Conservation (phyloP, 2,888 invertebrate species). For the Ormyrus thymus region DNA sequence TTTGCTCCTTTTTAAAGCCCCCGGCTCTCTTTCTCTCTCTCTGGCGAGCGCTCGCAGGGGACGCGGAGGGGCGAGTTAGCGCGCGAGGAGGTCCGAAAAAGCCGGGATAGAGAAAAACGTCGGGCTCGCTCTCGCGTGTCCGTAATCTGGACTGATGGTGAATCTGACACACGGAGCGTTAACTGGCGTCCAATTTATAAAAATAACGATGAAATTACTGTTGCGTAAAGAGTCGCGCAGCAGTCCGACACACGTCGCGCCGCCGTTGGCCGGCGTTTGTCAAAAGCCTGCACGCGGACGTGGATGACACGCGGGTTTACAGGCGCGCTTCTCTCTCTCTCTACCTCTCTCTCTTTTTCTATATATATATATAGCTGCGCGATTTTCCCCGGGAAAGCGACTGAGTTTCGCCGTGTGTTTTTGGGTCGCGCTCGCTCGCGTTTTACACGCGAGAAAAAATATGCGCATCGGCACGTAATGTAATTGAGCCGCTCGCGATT, state of each 20-base stretch:
- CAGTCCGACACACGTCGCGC: constrained; percentile 32
- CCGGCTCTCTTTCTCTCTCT: too few species aligned
- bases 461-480: constrained; percentile 72
- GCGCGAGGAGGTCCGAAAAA: neutral
- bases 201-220: constrained; percentile 75
- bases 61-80: neutral
- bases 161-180: constrained; percentile 71
- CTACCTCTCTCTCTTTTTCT: too few species aligned
- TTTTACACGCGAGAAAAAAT: constrained; percentile 73
- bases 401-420: neutral
- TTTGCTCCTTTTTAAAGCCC: too few species aligned
- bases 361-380: neutral
- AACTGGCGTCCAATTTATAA: constrained; percentile 75
- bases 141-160: constrained; percentile 58
- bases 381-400: constrained; percentile 25
- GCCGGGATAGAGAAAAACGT: constrained; percentile 21
- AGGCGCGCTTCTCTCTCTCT: constrained; percentile 6
- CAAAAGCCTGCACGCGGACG: constrained; percentile 44
- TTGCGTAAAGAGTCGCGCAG: constrained; percentile 68
- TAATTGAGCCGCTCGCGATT: constrained; percentile 63
- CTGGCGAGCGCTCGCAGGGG: neutral
- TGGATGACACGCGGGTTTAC: constrained; percentile 52
- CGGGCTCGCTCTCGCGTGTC: constrained; percentile 32
- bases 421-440: constrained; percentile 33
- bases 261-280: constrained; percentile 37